phyloP scores from a whole-genome alignment of 2,797 vertebrate genomes.

The Mus caroli region DNA sequence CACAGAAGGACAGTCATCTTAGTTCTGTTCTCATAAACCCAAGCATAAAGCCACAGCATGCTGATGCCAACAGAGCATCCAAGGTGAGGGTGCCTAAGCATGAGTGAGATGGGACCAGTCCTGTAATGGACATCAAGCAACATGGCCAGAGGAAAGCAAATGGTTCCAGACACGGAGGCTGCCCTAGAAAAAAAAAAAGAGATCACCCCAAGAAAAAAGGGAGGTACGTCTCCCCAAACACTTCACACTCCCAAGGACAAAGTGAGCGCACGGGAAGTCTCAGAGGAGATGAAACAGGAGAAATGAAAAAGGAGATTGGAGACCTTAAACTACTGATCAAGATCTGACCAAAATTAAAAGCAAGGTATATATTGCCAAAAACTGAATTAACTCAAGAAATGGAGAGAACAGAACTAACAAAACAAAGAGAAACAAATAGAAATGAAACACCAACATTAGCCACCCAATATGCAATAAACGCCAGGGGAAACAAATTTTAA shows the following conservation, averaged over 20 bases:
- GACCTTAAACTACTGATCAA: background rate
- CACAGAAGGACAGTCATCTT: background rate
- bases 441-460: background rate
- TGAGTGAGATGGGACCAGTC: background rate
- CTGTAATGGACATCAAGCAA: background rate
- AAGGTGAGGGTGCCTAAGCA: background rate
- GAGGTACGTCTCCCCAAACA: background rate
- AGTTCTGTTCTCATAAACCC: background rate
- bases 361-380: background rate
- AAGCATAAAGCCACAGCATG: background rate
- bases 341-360: background rate
- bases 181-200: background rate
- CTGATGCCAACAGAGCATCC: background rate
- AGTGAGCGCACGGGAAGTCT: background rate
- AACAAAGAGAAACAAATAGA: background rate
- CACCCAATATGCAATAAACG: background rate
- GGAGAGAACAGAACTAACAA: background rate
- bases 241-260: background rate
- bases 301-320: background rate
- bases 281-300: background rate
- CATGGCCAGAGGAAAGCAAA: background rate
- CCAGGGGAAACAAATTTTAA: constrained; percentile 3
- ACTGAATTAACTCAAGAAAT: background rate
- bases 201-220: background rate
- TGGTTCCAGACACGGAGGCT: background rate